phyloP scores from a whole-genome alignment of 2,888 invertebrate genomes.

The Euzetes globulus region DNA sequence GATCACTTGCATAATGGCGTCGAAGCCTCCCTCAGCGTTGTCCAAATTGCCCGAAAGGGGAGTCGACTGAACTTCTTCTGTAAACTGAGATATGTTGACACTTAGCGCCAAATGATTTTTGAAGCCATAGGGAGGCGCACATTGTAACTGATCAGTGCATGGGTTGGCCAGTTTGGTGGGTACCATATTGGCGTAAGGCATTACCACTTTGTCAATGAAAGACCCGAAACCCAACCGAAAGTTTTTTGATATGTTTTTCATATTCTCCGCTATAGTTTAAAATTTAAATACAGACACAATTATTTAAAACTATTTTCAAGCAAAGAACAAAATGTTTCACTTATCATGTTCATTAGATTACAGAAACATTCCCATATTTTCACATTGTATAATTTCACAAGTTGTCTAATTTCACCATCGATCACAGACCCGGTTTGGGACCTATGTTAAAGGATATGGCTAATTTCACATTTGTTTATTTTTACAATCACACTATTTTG shows the following conservation, averaged over 20 bases:
- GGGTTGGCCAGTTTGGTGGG: constrained; percentile 44
- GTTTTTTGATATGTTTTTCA: constrained; percentile 83
- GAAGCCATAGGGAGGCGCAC: constrained; percentile 93
- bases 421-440: no score
- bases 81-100: constrained; percentile 69
- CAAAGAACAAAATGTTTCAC: no score
- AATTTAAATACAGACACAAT: no score
- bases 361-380: no score
- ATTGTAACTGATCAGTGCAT: constrained; percentile 56
- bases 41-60: constrained; percentile 54
- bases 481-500: no score
- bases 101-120: constrained; percentile 85
- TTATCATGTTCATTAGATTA: no score
- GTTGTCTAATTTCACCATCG: no score
- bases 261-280: constrained; percentile 54
- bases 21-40: constrained; percentile 97
- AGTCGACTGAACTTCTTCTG: constrained; percentile 59
- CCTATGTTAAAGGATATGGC: no score
- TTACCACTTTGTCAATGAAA: constrained; percentile 90
- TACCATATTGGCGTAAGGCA: constrained; percentile 71
- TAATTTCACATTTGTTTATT: no score
- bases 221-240: constrained; percentile 88
- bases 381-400: no score
- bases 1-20: constrained; percentile 98
- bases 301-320: no score